These are phyloP conservation scores for Macrochelys suwanniensis DNA, from an alignment of 2,797 vertebrate species.

Conservation along the genomic window DNA sequence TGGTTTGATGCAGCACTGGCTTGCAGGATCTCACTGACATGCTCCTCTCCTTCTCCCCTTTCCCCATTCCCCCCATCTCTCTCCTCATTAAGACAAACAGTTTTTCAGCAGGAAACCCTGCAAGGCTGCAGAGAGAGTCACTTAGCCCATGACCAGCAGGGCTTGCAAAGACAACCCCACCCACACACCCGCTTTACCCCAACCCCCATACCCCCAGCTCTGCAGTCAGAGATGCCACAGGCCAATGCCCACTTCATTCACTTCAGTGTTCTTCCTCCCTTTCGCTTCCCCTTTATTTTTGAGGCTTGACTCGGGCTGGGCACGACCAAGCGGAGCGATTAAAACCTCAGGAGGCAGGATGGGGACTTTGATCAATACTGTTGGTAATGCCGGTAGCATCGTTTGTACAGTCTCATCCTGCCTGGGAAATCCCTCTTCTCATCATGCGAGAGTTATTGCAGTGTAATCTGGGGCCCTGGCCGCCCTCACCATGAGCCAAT, in stretches of 20 bases:
- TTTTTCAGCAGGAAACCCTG: not conserved
- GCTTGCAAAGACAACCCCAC: not conserved
- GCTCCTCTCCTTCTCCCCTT: not conserved
- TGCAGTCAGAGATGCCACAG: not conserved
- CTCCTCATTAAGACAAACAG: not conserved
- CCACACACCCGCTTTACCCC: too few relatives aligned
- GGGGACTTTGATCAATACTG: constrained; percentile 53
- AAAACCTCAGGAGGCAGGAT: constrained; percentile 31
- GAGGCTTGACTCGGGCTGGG: accelerated
- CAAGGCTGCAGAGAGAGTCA: not conserved
- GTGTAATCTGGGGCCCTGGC: not conserved
- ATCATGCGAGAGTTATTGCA: not conserved
- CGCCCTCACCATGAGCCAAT: not conserved
- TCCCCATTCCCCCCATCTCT: not conserved
- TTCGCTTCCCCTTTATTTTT: not conserved
- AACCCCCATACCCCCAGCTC: accelerated
- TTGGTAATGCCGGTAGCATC: not conserved
- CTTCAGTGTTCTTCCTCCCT: not conserved
- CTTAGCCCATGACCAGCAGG: not conserved
- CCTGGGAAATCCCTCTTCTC: constrained; percentile 52
- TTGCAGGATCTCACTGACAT: not conserved
- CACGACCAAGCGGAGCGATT: not conserved
- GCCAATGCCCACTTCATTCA: not conserved
- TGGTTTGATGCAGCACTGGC: too few relatives aligned
- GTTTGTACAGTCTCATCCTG: not conserved